Base-by-base conservation (phyloP, 1,140 invertebrate genomes). In the Drosophila mojavensis region DNA sequence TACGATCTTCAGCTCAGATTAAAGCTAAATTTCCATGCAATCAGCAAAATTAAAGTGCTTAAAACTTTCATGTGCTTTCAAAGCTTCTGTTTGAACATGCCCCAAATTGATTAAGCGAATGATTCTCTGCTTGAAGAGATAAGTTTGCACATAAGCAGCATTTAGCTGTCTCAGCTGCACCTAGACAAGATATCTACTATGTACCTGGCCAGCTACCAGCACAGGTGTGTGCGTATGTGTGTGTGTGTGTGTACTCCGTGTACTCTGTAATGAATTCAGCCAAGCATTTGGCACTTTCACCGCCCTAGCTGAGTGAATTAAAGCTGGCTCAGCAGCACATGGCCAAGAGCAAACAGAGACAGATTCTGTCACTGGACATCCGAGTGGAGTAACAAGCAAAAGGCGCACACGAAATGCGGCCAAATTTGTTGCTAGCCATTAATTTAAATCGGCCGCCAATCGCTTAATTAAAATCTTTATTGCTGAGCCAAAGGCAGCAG, bases 401-500 rank as follows among this genome's bases (percentile, higher is more conserved):
- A 63, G 55, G 54, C 75, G 58, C 63, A 63, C 54, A 53, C 58
- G 51, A 47, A 71, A 62, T 70, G 54, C 39, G 59, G 50, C 30
- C 73, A 50, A 62, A 64, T 54, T 58, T 67, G 45, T 67, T 56
- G 65, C 30, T 39, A 30, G 59, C 61, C 73, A 83, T 81, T 75
- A 59, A 83, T 79, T 83, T 59, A 68, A 56, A 80, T 61, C 67
- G 36, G 24, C 50, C 13, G 65, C 50, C 82, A 88, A 88, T 88
- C 83, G 84, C 54, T 72, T 88, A 89, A 88, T 88, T 89, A 89
- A 88, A 88, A 89, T 88, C 83, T 88, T 74, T 80, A 78, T 88
- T 88, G 74, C 71, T 50, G 75, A 69, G 61, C 69, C 33, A 39
- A 39, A 17, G 43, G 43, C 43, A 6, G 69, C 63, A 17, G 43